Conservation (phyloP, 2,113 vertebrate genomes). For the Pachyramphus minor region DNA sequence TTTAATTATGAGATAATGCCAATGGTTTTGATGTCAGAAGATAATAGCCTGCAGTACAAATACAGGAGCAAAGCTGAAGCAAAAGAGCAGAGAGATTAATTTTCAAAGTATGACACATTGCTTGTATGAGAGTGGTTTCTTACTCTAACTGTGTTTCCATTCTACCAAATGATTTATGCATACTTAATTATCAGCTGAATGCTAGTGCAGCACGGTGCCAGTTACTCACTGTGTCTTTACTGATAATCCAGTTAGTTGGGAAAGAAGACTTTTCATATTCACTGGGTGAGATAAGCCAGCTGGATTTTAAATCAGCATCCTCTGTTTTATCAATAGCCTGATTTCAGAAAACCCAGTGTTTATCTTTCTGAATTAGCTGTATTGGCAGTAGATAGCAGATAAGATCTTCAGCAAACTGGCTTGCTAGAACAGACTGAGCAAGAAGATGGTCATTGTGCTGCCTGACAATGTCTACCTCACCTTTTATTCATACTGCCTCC, state of each 20-base stretch:
- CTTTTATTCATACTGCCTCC: neutral
- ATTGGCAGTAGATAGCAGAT: neutral
- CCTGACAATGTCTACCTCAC: neutral
- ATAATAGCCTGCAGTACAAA: neutral
- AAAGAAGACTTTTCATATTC: neutral
- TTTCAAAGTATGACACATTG: neutral
- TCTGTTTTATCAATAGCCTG: neutral
- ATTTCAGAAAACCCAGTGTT: neutral
- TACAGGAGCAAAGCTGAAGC: neutral
- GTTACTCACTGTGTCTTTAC: neutral
- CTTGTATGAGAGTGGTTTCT: neutral
- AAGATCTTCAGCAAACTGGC: neutral
- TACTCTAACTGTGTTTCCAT: neutral
- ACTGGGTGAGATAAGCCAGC: neutral
- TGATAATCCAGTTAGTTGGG: neutral
- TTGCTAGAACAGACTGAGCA: neutral
- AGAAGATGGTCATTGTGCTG: neutral
- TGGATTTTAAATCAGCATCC: neutral
- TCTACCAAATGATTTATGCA: neutral
- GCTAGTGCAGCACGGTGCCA: neutral
- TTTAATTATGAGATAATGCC: neutral
- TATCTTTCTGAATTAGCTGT: neutral
- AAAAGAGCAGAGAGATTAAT: neutral
- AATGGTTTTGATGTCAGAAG: neutral
- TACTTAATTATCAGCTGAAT: slow-evolving; percentile 5